A percentile compares a stretch with the other conserved stretches of the same genome.
Conservation (phyloP, 1,140 invertebrate genomes). For the Vanessa tameamea region DNA sequence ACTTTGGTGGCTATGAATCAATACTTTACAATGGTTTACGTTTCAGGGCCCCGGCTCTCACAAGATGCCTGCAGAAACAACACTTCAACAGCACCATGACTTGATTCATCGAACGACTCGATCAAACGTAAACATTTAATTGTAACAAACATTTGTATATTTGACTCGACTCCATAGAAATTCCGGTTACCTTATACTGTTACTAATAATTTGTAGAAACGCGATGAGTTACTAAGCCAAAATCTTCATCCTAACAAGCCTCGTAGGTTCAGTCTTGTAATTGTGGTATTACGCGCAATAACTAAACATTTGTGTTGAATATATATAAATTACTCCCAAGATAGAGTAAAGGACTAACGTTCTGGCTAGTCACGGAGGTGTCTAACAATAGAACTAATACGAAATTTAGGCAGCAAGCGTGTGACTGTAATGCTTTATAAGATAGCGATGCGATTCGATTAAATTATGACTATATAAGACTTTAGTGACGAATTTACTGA, state of each 20-base stretch:
- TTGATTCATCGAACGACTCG: slow-evolving; percentile 59
- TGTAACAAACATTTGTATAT: slow-evolving; percentile 60
- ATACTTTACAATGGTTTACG: slow-evolving; percentile 43
- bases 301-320: not conserved
- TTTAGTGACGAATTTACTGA: slow-evolving; percentile 57
- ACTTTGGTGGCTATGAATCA: slow-evolving; percentile 37
- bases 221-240: slow-evolving; percentile 48
- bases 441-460: slow-evolving; percentile 22
- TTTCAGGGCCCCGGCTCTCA: slow-evolving; percentile 75
- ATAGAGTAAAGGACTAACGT: slow-evolving; percentile 26
- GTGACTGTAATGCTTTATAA: slow-evolving; percentile 33
- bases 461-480: slow-evolving; percentile 35
- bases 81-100: slow-evolving; percentile 73
- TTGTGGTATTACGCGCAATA: slow-evolving; percentile 16
- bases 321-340: slow-evolving; percentile 12
- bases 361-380: slow-evolving; percentile 37
- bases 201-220: slow-evolving; percentile 50
- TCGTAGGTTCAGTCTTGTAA: slow-evolving; percentile 30
- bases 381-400: slow-evolving; percentile 28
- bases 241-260: slow-evolving; percentile 41
- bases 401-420: slow-evolving; percentile 33
- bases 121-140: slow-evolving; percentile 44
- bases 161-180: slow-evolving; percentile 51
- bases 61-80: slow-evolving; percentile 71
- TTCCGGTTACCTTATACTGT: slow-evolving; percentile 55